Evolutionary conservation across 2,888 invertebrate genomes (phyloP), one percentile per base, ranked within the genome.

Genomic region (Timandra comae): DNA sequence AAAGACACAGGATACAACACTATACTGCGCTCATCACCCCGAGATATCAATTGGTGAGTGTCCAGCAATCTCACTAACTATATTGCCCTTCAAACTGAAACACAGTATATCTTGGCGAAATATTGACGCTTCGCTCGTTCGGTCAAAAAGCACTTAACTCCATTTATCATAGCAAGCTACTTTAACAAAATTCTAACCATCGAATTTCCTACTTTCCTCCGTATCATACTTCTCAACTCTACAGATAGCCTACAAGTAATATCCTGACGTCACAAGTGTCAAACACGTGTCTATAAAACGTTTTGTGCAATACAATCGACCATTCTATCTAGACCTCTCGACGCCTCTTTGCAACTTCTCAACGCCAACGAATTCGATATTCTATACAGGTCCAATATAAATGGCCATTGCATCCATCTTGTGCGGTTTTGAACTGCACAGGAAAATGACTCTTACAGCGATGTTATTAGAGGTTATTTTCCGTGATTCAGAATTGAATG

Each of bases 231-330:
- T n/a, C n/a, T 21, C 27, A 37, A 41, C 25, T 36, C 38, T 36
- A 43, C 46, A 55, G 55, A 62, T 54, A 57, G 49, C 51, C 51
- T 53, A 57, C 53, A 48, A 58, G 54, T 58, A 57, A 67, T 65
- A 66, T 64, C 63, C 69, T 56, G 52, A 41, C 52, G 52, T 63
- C 56, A 60, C 60, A 55, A 65, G 62, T 63, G 61, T 68, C 67
- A 65, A 63, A 62, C 57, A 56, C 46, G 49, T 46, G 43, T 52
- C 49, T 44, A 59, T 56, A 54, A 60, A 63, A 56, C 56, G 56
- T 58, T 62, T 61, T 56, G 52, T 52, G 46, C 46, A 39, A 34
- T 27, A 49, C 46, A 48, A 46, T 43, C 35, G 24, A 35, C 68
- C 58, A 58, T 21, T 23, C 6, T 46, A 50, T 41, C 34, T 35